Conservation (phyloP, 2,113 vertebrate genomes). For the Seriola rivoliana region DNA sequence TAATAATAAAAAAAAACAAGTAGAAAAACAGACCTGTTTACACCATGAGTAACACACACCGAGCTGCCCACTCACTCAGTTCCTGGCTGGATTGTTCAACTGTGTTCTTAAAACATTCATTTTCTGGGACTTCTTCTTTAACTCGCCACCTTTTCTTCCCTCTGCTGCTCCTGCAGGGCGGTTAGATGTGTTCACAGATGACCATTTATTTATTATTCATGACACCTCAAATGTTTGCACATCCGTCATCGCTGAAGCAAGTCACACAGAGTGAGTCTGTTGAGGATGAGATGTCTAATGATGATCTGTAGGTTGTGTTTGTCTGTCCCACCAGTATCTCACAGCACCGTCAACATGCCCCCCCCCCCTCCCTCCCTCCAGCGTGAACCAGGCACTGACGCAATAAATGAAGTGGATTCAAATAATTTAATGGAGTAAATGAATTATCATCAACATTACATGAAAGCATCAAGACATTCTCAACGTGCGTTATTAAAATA, state of each 20-base stretch:
- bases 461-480: slow-evolving; percentile 62
- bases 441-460: slow-evolving; percentile 44
- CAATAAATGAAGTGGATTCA: slow-evolving; percentile 18
- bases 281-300: slow-evolving; percentile 39
- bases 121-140: not conserved
- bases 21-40: not conserved
- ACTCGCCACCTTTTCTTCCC: slow-evolving; percentile 10
- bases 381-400: not conserved
- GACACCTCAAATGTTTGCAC: slow-evolving; percentile 56
- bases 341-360: not conserved
- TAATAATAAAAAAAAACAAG: no score
- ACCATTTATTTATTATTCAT: slow-evolving; percentile 74
- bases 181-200: slow-evolving; percentile 50
- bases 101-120: not conserved
- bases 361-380: not conserved
- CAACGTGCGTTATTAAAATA: slow-evolving; percentile 64
- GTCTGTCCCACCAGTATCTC: slow-evolving; percentile 13
- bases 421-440: slow-evolving; percentile 64
- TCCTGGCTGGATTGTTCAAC: not conserved
- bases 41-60: not conserved
- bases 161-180: slow-evolving; percentile 37
- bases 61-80: slow-evolving; percentile 6
- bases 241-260: slow-evolving; percentile 37
- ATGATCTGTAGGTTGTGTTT: slow-evolving; percentile 22
- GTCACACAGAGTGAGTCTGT: slow-evolving; percentile 31